Base-by-base conservation (phyloP, 2,113 vertebrate genomes). In the Oophaga pumilio region DNA sequence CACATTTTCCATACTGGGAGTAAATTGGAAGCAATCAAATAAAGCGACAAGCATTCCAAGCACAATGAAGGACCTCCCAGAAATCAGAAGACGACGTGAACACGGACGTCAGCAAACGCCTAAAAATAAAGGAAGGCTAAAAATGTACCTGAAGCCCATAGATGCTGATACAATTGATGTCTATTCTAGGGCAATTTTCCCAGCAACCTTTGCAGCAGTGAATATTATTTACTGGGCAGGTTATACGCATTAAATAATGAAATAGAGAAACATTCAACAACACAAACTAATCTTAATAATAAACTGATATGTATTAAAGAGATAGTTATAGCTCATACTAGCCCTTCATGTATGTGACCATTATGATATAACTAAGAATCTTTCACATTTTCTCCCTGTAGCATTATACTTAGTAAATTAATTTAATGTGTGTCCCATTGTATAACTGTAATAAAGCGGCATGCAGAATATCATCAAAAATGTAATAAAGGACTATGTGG, bases 181-280 rank as follows among this genome's bases (percentile, higher is more conserved):
- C 90, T 99, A 99, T 0, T 96, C 97, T 90, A 93, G 98, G 13
- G 98, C 97, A 0, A 96, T 99, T 89, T 99, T 99, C 93, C 98
- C 98, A 1, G 97, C 97, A 84, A 97, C 98, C 18, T 99, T 99
- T 0, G 98, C 96, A 0, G 97, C 97, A 0, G 98, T 99, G 91
- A 99, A 99, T 8, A 92, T 99, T 90, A 96, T 99, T 93, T 99
- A 99, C 93, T 99, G 98, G 98, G 96, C 98, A 1, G 97, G 97
- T 0, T 99, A 99, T 82, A 96, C 97, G 82, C 97, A 98, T 96
- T 99, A 91, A 95, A 49, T 49, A 13, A 1, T 8, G 1, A 50
- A 14, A 26, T 24, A 52, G 11, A 24, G 2, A 33, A 62, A 17
- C 6, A 68, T 24, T 50, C 20, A n/a, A 80, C 56, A 28, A 60